phyloP scores from a whole-genome alignment of 2,888 invertebrate species.

The Gandaritis pyraliata region DNA sequence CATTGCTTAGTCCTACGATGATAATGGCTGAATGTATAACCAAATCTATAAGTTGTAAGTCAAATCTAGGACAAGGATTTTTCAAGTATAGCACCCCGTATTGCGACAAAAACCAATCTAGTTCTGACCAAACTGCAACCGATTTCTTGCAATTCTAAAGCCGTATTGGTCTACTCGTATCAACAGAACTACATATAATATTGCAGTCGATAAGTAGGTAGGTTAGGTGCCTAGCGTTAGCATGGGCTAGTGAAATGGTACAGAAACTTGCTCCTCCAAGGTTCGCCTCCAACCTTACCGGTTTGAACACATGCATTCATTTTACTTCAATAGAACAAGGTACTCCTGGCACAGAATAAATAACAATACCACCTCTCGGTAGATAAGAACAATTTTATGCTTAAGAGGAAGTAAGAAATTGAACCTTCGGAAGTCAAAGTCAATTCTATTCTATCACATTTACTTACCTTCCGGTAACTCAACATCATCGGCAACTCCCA shows the following conservation, averaged over 20 bases:
- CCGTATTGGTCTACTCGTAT: too few relatives aligned
- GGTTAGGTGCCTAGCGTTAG: too few relatives aligned
- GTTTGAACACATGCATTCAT: constrained; percentile 24
- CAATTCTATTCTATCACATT: constrained; percentile 8
- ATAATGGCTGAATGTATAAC: too few relatives aligned
- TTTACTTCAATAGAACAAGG: constrained; percentile 15
- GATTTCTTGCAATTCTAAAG: too few relatives aligned
- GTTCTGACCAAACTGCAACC: too few relatives aligned
- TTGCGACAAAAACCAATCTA: too few relatives aligned
- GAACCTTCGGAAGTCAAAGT: constrained; percentile 7
- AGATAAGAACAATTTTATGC: background rate
- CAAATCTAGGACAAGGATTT: too few relatives aligned
- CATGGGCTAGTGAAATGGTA: constrained; percentile 26
- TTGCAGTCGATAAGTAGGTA: background rate
- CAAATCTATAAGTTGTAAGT: too few relatives aligned
- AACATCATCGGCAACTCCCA: too few relatives aligned
- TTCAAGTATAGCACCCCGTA: too few relatives aligned
- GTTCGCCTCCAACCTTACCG: constrained; percentile 27
- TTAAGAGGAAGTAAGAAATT: background rate
- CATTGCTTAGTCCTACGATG: too few relatives aligned
- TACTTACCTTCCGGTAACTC: constrained; percentile 1
- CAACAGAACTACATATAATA: background rate
- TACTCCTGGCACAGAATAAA: background rate
- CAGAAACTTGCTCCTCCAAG: constrained; percentile 26
- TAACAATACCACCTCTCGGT: background rate